A percentile compares a stretch with the other conserved stretches of the same genome.
phyloP scores from a whole-genome alignment of 2,888 invertebrate species.

The Nemotelus nigrinus region DNA sequence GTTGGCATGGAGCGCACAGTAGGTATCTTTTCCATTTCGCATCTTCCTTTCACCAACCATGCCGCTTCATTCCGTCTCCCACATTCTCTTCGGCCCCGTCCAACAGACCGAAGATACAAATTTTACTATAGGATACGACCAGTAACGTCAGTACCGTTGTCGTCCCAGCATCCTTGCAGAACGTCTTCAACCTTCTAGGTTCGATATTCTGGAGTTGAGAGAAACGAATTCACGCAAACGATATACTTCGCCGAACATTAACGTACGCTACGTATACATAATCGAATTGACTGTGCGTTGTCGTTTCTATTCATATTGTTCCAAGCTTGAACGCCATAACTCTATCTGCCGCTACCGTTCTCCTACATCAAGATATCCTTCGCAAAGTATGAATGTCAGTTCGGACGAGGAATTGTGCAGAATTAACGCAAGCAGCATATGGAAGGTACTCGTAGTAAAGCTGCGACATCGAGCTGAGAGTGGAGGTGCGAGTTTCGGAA shows the following conservation, averaged over 20 bases:
- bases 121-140: neutral
- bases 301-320: constrained; percentile 34
- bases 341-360: constrained; percentile 11
- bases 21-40: neutral
- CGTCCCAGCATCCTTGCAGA: constrained; percentile 3
- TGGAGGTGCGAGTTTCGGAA: no score
- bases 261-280: constrained; percentile 5
- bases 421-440: no score
- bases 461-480: no score
- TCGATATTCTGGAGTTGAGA: neutral
- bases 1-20: constrained; percentile 39
- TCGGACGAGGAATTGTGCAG: constrained; percentile 7
- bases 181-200: constrained; percentile 17
- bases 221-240: neutral
- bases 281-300: constrained; percentile 12
- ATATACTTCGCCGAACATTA: constrained; percentile 13
- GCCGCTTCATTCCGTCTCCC: no score
- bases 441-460: no score
- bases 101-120: constrained; percentile 10
- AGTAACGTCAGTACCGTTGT: neutral
- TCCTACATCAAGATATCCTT: constrained; percentile 38
- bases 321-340: constrained; percentile 32
- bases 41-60: no score
- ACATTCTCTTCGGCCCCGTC: no score
- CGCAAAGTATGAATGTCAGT: constrained; percentile 34